These are phyloP conservation scores for Felis chaus DNA, from an alignment of 2,113 vertebrate species.

Conservation along the genomic window DNA sequence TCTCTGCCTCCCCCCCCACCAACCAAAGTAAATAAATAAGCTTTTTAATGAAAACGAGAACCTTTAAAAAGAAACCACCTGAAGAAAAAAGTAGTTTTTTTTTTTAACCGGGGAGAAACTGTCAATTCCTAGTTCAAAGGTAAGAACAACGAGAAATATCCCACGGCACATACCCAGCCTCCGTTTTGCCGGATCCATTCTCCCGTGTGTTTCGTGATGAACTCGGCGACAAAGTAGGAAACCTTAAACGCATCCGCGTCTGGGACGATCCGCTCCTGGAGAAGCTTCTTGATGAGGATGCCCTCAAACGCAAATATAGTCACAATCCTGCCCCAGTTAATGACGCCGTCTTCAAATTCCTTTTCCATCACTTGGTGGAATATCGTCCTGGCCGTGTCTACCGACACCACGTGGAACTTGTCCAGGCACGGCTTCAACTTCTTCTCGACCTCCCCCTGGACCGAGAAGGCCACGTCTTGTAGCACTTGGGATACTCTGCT, in stretches of 20 bases:
- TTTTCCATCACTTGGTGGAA: constrained; percentile 83
- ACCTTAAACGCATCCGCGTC: constrained; percentile 73
- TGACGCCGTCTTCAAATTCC: constrained; percentile 84
- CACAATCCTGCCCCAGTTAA: constrained; percentile 87
- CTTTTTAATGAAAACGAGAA: neutral
- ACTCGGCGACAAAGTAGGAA: constrained; percentile 84
- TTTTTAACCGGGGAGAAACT: neutral
- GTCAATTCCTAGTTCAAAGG: neutral
- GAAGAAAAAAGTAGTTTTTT: neutral
- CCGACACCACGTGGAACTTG: constrained; percentile 73
- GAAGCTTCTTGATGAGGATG: constrained; percentile 83
- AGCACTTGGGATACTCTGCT: constrained; percentile 77
- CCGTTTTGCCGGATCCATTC: constrained; percentile 84
- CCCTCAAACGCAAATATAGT: constrained; percentile 85
- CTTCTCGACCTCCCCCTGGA: constrained; percentile 80
- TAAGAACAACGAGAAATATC: neutral
- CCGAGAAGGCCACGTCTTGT: constrained; percentile 69
- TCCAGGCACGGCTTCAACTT: constrained; percentile 73
- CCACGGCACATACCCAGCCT: constrained; percentile 84
- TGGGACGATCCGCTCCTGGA: constrained; percentile 50
- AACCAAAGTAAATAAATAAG: no score
- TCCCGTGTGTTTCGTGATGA: constrained; percentile 79
- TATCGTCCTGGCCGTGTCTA: constrained; percentile 76
- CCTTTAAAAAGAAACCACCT: constrained; percentile 13
- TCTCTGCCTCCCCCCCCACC: no score